These are phyloP conservation scores for Pyrocoelia pectoralis DNA, from an alignment of 2,888 invertebrate genomes.

Conservation along the genomic window DNA sequence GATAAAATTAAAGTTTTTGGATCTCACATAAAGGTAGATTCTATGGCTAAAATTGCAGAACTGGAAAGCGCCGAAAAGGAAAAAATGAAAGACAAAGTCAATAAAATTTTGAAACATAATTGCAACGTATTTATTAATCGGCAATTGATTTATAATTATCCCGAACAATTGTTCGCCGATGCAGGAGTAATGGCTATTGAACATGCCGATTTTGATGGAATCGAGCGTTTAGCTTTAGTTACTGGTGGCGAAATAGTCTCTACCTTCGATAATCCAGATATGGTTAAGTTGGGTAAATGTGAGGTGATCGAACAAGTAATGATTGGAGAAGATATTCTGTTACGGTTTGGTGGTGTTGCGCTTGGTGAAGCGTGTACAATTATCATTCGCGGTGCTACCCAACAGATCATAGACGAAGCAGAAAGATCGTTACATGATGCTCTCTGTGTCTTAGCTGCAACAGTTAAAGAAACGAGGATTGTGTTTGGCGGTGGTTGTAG, in stretches of 20 bases:
- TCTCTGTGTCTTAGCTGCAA: conserved; percentile 94
- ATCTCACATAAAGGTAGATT: conserved; percentile 91
- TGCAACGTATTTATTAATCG: conserved; percentile 98
- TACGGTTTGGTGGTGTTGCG: conserved; percentile 94
- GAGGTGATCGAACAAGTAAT: conserved; percentile 97
- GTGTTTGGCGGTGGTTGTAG: conserved; percentile 91
- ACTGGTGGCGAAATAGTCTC: conserved; percentile 99
- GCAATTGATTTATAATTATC: conserved; percentile 99
- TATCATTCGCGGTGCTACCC: conserved; percentile 96
- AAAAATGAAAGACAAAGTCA: conserved; percentile 99
- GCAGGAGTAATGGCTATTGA: conserved; percentile 99
- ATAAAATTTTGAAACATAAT: conserved; percentile 92
- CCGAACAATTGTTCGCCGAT: conserved; percentile 98
- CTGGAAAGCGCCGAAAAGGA: conserved; percentile 97
- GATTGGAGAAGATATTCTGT: conserved; percentile 95
- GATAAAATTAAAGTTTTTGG: conserved; percentile 99
- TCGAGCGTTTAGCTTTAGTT: conserved; percentile 95
- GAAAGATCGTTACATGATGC: conserved; percentile 98
- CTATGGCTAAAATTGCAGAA: conserved; percentile 95
- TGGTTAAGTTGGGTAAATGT: conserved; percentile 93
- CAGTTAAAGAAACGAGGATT: conserved; percentile 91
- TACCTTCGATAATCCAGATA: conserved; percentile 94
- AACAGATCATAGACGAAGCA: conserved; percentile 98
- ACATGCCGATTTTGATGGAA: conserved; percentile 99
- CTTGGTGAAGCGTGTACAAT: conserved; percentile 97